phyloP scores from a whole-genome alignment of 2,888 invertebrate genomes.

The Linnaemya vulpina region DNA sequence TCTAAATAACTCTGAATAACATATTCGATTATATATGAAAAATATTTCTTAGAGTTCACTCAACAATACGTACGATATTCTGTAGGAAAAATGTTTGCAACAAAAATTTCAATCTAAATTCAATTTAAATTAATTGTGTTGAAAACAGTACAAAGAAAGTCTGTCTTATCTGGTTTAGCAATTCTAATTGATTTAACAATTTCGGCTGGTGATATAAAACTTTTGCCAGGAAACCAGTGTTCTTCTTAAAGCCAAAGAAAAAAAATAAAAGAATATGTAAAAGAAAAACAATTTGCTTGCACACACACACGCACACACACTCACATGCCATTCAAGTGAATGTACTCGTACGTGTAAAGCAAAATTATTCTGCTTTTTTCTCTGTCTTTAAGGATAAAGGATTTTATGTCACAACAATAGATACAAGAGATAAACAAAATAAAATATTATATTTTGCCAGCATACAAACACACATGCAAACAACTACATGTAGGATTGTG shows the following conservation, averaged over 20 bases:
- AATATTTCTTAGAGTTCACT: neutral
- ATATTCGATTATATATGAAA: neutral
- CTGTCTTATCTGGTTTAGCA: neutral
- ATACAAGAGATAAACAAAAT: neutral
- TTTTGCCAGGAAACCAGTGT: neutral
- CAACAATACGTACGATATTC: neutral
- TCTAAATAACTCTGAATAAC: too few relatives aligned
- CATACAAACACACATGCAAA: neutral
- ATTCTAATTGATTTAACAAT: slow-evolving; percentile 22
- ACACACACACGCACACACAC: neutral
- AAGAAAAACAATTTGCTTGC: too few relatives aligned
- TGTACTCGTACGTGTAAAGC: neutral
- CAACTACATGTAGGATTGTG: neutral
- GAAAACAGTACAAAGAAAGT: slow-evolving; percentile 10
- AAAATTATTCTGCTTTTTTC: neutral
- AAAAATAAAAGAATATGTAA: neutral
- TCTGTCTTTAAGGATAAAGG: neutral
- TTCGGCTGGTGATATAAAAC: slow-evolving; percentile 2
- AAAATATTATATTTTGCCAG: neutral
- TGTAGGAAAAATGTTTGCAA: neutral
- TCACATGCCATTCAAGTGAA: neutral
- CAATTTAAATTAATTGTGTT: slow-evolving; percentile 15
- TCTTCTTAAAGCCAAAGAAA: neutral
- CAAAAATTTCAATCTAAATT: slow-evolving; percentile 24
- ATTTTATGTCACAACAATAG: neutral